Base-by-base conservation (phyloP, 2,797 vertebrate species). In the Eospalax fontanierii region DNA sequence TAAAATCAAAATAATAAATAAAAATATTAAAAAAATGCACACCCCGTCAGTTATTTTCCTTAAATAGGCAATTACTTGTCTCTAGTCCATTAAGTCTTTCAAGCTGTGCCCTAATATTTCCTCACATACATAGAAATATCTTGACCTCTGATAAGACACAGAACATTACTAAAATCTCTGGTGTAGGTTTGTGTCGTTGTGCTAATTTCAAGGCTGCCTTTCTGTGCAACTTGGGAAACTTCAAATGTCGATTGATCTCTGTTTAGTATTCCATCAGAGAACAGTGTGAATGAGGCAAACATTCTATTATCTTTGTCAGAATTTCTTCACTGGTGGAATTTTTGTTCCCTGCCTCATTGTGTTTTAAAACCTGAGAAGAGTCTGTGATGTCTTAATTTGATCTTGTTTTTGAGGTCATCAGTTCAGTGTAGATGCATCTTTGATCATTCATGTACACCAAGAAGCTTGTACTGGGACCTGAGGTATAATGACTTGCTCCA, bases 351-450 rank as follows among this genome's bases (percentile, higher is more conserved):
- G 81, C 22, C 43, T 90, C 66, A 61, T 8, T 81, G 57, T 92
- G 79, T 96, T 90, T 6, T 11, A 90, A 43, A 61, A 89, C 82
- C 65, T 93, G 82, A 66, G 71, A 85, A 79, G 65, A 92, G n/a
- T 54, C 91, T 80, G 30, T 84, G 93, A 0, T 94, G 88, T 96
- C 94, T 96, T 94, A 89, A 95, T 97, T 74, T 94, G 81, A 95
- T 97, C 91, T 96, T 96, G 57, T 94, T 96, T 97, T 97, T 87
- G 30, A 96, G 93, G 70, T 86, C 87, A 95, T 95, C 87, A 87
- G 30, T 91, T 96, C 83, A 73, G 63, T 79, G 24, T 38, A 35
- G 81, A 87, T 65, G 18, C 54, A 73, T 81, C 70, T 94, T 91
- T 88, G 79, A 35, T 73, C 40, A 7, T 87, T 87, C 43, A 87